Evolutionary conservation across 2,888 invertebrate species (phyloP).

Genomic region (Caenorhabditis sp.): DNA sequence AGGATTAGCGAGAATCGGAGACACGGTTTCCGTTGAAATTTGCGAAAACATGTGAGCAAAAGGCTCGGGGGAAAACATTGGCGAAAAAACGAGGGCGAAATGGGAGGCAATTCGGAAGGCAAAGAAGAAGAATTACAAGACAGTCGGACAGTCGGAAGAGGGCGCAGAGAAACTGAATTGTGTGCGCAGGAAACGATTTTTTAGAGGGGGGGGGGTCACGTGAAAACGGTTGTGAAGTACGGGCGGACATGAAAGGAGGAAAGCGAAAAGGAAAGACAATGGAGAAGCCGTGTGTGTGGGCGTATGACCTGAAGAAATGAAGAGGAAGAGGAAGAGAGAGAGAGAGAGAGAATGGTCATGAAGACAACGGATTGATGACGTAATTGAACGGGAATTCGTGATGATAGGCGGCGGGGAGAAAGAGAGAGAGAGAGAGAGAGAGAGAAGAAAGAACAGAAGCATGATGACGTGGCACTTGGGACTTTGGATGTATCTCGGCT

Average conservation of each 20-base stretch:
- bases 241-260: not conserved
- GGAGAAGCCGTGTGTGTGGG: not conserved
- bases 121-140: not conserved
- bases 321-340: conserved; percentile 10
- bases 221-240: too few species aligned
- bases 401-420: not conserved
- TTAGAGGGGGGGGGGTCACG: conserved; percentile 18
- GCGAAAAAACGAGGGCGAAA: too few species aligned
- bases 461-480: too few species aligned
- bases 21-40: too few species aligned
- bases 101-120: too few species aligned
- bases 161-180: not conserved
- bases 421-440: not conserved
- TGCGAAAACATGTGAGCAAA: too few species aligned
- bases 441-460: too few species aligned
- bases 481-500: too few species aligned
- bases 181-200: conserved; percentile 22
- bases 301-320: too few species aligned
- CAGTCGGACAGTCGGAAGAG: conserved; percentile 3
- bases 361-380: too few species aligned
- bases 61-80: too few species aligned
- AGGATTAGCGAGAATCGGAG: too few species aligned
- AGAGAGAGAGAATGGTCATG: conserved; percentile 5
- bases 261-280: not conserved
- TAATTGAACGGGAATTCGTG: conserved; percentile 14